Base-by-base conservation (phyloP, 1,140 invertebrate genomes). In the Yoshiicerus persimilis region DNA sequence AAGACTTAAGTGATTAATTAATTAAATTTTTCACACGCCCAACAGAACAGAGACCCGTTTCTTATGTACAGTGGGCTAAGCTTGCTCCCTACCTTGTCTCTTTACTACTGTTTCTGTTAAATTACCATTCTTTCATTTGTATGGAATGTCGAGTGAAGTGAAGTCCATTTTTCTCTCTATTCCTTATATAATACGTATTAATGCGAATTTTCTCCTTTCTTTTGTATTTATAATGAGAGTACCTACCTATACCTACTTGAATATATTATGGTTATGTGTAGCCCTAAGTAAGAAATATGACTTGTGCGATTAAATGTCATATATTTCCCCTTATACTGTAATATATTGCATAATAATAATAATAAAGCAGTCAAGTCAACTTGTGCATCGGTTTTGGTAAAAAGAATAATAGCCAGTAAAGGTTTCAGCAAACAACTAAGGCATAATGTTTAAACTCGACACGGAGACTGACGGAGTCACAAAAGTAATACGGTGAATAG, bases 1-100 rank as follows among this genome's bases (percentile, higher is more conserved):
- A 80, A 80, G 75, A 80, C 75, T 80, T 80, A 36, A 80, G 85
- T 86, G 85, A 86, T 86, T 86, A 86, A 86, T 86, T 86, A 86
- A 86, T 86, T 86, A 66, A 38, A 70, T 34, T 66, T 23, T 66
- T 86, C 85, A 86, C 85, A 86, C 64, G 85, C 85, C 47, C 47
- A 32, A 80, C 27, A 80, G 75, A 80, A 32, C 20, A 4, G 62
- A 70, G 62, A 70, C 62, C 85, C 85, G 85, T 86, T 86, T 23
- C 20, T 86, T 86, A 32, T 4, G 39, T 20, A 10, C n/a, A n/a
- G 34, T 86, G 23, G 16, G 38, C 84, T 66, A 25, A 30, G 23
- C 11, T 16, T 13, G 11, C 66, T 30, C 4, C 4, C 25, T 70
- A 27, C 30, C 66, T 32, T 30, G 30, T 27, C 25, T 30, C 66